phyloP scores from a whole-genome alignment of 2,113 vertebrate genomes.

The Clarias gariepinus region DNA sequence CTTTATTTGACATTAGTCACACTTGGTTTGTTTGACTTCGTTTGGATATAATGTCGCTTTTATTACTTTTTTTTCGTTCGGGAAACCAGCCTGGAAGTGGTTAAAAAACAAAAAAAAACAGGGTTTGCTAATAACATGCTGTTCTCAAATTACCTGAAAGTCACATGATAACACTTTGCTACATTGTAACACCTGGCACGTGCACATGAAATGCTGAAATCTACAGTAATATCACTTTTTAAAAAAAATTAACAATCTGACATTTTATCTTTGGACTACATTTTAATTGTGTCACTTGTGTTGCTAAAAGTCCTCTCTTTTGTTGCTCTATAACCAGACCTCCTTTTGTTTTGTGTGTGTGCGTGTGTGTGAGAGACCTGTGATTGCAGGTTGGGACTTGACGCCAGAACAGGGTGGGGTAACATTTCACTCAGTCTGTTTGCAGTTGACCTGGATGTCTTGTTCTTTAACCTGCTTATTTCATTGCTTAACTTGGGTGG shows the following conservation, averaged over 20 bases:
- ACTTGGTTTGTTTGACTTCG: neutral
- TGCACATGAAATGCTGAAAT: neutral
- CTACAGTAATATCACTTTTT: neutral
- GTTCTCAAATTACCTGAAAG: neutral
- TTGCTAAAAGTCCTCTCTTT: too few species aligned
- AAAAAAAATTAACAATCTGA: neutral
- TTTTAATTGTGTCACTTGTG: neutral
- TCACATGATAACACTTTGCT: neutral
- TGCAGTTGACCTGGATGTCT: constrained; percentile 1
- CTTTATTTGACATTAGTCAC: neutral
- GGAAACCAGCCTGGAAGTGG: neutral
- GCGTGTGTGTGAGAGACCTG: neutral
- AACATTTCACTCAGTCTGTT: neutral
- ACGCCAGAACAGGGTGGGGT: constrained; percentile 23
- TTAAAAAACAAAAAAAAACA: neutral
- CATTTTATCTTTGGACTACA: neutral
- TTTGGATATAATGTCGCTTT: neutral
- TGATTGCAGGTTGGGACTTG: neutral
- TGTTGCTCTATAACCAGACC: too few species aligned
- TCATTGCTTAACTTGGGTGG: neutral
- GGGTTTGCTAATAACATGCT: neutral
- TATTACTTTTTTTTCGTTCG: neutral
- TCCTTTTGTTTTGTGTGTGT: neutral
- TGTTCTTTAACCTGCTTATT: neutral
- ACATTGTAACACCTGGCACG: neutral